These are phyloP conservation scores for Chionomys nivalis DNA, from an alignment of 2,113 vertebrate species.

Conservation along the genomic window DNA sequence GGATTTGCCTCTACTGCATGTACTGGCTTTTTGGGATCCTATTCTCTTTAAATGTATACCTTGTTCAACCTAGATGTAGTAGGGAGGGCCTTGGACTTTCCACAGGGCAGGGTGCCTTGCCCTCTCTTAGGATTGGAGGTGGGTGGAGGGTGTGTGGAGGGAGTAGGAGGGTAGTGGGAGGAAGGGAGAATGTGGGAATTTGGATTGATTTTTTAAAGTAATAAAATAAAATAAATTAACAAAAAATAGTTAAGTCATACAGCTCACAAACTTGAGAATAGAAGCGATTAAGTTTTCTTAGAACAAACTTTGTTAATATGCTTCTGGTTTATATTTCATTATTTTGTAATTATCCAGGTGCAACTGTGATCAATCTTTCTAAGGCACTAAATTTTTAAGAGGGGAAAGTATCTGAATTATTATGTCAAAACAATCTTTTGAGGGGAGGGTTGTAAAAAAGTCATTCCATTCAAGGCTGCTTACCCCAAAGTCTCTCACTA, in stretches of 20 bases:
- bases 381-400: neutral
- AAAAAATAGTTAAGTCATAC: neutral
- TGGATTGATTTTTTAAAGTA: too few species aligned
- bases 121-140: too few species aligned
- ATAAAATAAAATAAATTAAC: too few species aligned
- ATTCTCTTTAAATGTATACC: too few species aligned
- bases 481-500: neutral
- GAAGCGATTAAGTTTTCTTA: neutral
- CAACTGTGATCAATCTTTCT: neutral
- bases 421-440: neutral
- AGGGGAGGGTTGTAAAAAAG: neutral
- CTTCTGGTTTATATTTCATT: neutral
- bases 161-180: too few species aligned
- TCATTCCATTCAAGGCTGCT: neutral
- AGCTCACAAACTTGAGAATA: neutral
- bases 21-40: too few species aligned
- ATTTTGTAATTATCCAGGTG: neutral
- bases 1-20: too few species aligned
- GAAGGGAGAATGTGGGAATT: too few species aligned
- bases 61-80: too few species aligned
- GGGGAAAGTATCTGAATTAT: neutral
- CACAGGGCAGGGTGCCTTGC: too few species aligned
- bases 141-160: too few species aligned
- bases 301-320: neutral
- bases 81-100: too few species aligned